These are phyloP conservation scores for Fundulus diaphanus DNA, from an alignment of 2,797 vertebrate genomes.

Conservation along the genomic window DNA sequence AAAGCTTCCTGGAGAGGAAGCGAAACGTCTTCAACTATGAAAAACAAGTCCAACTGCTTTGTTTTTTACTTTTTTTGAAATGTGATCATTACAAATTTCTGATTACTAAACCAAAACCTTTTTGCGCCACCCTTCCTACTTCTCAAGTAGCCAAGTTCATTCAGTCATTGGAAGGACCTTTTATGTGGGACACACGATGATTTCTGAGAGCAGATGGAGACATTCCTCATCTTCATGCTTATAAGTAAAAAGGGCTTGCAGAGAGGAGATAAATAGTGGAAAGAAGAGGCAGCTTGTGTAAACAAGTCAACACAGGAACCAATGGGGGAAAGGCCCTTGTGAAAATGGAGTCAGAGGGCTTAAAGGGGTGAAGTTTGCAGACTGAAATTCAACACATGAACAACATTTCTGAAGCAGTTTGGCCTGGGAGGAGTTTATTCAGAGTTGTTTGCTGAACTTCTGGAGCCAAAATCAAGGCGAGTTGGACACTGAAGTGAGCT, in stretches of 20 bases:
- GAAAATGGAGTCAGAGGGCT: neutral
- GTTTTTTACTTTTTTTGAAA: too few species aligned
- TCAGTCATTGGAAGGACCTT: neutral
- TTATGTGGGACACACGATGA: neutral
- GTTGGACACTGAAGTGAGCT: neutral
- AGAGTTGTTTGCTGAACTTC: neutral
- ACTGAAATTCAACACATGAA: conserved; percentile 22
- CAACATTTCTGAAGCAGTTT: conserved; percentile 8
- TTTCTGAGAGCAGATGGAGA: conserved; percentile 22
- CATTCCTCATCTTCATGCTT: conserved; percentile 37
- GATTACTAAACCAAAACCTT: neutral
- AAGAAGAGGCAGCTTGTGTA: too few species aligned
- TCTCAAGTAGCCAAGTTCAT: neutral
- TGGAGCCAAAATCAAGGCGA: neutral
- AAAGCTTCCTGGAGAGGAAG: too few species aligned
- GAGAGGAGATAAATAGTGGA: neutral
- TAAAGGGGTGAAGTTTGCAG: conserved; percentile 3
- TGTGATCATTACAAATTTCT: neutral
- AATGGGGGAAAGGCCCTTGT: neutral
- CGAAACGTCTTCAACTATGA: too few species aligned
- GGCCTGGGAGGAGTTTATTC: neutral
- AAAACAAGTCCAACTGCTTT: too few species aligned
- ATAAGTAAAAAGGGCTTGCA: neutral
- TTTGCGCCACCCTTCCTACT: neutral
- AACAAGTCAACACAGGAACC: neutral